Percentiles rank a stretch among this genome's conserved stretches.
phyloP scores from a whole-genome alignment of 2,888 invertebrate species.

The Augiades crinisus region DNA sequence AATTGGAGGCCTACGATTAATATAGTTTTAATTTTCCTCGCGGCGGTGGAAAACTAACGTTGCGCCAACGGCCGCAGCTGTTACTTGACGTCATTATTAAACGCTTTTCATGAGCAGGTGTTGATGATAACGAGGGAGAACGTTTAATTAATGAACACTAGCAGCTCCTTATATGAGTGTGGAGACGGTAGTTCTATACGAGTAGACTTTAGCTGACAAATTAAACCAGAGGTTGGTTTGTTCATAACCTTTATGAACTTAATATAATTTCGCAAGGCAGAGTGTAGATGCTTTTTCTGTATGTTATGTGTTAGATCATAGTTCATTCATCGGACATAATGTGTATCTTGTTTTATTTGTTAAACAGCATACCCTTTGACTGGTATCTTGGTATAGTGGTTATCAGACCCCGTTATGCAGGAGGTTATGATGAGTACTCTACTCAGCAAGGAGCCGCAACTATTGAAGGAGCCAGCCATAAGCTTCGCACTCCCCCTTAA shows the following conservation, averaged over 20 bases:
- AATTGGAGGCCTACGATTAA: slow-evolving; percentile 43
- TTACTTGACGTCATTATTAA: slow-evolving; percentile 76
- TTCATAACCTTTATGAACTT: not conserved
- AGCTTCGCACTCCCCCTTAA: no score
- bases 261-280: no score
- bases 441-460: no score
- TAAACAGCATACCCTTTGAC: no score
- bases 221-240: slow-evolving; percentile 1
- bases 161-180: slow-evolving; percentile 36
- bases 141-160: slow-evolving; percentile 75
- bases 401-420: no score
- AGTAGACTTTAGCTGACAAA: slow-evolving; percentile 30
- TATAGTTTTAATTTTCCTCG: slow-evolving; percentile 66
- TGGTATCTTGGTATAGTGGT: no score
- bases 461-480: no score
- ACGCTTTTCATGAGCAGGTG: slow-evolving; percentile 79
- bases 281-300: no score
- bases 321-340: no score
- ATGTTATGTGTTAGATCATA: no score
- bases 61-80: slow-evolving; percentile 59
- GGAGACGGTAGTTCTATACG: slow-evolving; percentile 40
- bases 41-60: slow-evolving; percentile 63
- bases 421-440: no score
- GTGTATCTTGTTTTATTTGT: no score
- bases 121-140: slow-evolving; percentile 76